Conservation (phyloP, 2,797 vertebrate genomes). For the Mus minutoides region DNA sequence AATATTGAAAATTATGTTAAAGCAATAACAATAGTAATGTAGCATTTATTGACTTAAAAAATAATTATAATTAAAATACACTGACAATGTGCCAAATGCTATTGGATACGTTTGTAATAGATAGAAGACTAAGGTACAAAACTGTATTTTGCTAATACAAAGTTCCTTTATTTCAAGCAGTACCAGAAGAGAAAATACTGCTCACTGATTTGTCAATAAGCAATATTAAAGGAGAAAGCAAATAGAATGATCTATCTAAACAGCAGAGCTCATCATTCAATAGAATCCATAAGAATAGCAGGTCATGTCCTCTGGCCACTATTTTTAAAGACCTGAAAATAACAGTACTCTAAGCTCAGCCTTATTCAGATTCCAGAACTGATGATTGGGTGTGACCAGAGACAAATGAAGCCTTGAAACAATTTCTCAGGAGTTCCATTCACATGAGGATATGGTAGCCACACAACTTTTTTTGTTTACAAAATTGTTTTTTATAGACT, state of each 20-base stretch:
- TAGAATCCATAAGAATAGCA: slow-evolving; percentile 20
- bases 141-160: slow-evolving; percentile 26
- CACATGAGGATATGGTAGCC: slow-evolving; percentile 20
- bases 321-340: slow-evolving; percentile 62
- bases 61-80: slow-evolving; percentile 55
- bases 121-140: not conserved
- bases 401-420: slow-evolving; percentile 47
- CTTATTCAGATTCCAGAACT: slow-evolving; percentile 61
- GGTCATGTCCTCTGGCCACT: not conserved
- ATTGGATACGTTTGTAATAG: slow-evolving; percentile 4
- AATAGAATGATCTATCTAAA: slow-evolving; percentile 50
- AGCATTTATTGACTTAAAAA: slow-evolving; percentile 23
- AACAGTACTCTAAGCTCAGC: slow-evolving; percentile 27
- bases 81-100: not conserved
- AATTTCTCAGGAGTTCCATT: not conserved
- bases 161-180: not conserved
- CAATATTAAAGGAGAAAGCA: slow-evolving; percentile 41
- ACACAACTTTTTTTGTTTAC: not conserved
- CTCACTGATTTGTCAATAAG: slow-evolving; percentile 9
- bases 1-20: slow-evolving; percentile 47
- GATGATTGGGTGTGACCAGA: slow-evolving; percentile 43
- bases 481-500: slow-evolving; percentile 7
- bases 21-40: not conserved
- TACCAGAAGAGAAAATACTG: slow-evolving; percentile 25
- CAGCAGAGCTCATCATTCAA: slow-evolving; percentile 39